Percentiles rank a stretch among this genome's conserved stretches.
phyloP scores from a whole-genome alignment of 2,797 vertebrate genomes.

The Peromyscus eremicus region DNA sequence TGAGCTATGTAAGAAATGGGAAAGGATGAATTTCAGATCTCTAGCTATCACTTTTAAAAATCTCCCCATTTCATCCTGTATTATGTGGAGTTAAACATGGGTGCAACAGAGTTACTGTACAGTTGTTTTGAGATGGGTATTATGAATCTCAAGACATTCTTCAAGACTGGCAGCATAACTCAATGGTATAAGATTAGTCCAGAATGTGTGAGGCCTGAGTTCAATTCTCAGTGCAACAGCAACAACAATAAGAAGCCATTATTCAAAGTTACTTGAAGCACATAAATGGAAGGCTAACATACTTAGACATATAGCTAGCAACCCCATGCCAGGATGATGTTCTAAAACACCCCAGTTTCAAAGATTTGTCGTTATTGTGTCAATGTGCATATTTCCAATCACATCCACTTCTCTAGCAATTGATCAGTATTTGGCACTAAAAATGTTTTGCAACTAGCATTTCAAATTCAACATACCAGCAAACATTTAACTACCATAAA shows the following conservation, averaged over 20 bases:
- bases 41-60: neutral
- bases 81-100: neutral
- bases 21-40: neutral
- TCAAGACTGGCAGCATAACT: neutral
- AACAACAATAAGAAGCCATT: neutral
- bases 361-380: neutral
- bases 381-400: neutral
- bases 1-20: neutral
- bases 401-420: neutral
- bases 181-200: neutral
- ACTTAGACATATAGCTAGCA: neutral
- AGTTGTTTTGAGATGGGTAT: neutral
- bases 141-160: neutral
- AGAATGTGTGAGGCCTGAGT: neutral
- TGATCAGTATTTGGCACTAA: conserved; percentile 23
- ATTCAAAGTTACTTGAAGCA: neutral
- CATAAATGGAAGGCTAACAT: neutral
- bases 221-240: neutral
- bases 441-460: neutral
- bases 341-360: neutral
- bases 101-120: neutral
- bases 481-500: neutral
- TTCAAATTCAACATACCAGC: conserved; percentile 14
- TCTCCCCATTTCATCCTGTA: neutral
- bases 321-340: neutral